A percentile compares a stretch with the other conserved stretches of the same genome.
Conservation (phyloP, 2,113 vertebrate species). For the Pseudorasbora parva region DNA sequence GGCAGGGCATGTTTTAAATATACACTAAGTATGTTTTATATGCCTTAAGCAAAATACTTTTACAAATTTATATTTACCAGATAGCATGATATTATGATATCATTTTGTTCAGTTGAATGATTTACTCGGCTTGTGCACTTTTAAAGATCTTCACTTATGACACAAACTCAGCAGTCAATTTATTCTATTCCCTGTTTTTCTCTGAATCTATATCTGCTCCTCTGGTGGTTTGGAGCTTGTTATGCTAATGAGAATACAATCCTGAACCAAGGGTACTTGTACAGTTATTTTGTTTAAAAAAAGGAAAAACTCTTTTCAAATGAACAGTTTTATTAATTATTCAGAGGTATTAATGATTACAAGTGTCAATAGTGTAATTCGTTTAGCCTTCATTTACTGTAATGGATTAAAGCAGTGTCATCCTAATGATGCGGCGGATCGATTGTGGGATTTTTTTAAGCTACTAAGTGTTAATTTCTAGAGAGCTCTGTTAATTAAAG, state of each 20-base stretch:
- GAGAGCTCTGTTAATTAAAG: neutral
- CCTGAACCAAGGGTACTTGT: neutral
- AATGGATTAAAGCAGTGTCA: slow-evolving; percentile 58
- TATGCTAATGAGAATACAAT: neutral
- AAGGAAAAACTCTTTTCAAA: slow-evolving; percentile 2
- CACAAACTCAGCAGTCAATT: too few relatives aligned
- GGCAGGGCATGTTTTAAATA: neutral
- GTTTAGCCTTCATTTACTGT: slow-evolving; percentile 55
- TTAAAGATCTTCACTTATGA: neutral
- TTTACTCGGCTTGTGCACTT: neutral
- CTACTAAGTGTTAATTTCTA: neutral
- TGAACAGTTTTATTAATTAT: slow-evolving; percentile 66
- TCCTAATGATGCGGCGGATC: slow-evolving; percentile 52
- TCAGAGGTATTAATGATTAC: slow-evolving; percentile 66
- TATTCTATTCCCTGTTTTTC: neutral
- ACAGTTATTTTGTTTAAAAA: slow-evolving; percentile 10
- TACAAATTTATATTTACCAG: neutral
- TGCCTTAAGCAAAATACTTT: neutral
- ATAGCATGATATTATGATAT: neutral
- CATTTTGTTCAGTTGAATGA: neutral
- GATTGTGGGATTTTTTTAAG: slow-evolving; percentile 32
- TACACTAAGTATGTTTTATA: neutral
- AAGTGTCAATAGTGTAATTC: slow-evolving; percentile 68
- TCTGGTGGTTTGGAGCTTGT: neutral
- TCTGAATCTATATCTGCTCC: neutral